Conservation (phyloP, 2,888 invertebrate species). For the Caenorhabditis plicata region DNA sequence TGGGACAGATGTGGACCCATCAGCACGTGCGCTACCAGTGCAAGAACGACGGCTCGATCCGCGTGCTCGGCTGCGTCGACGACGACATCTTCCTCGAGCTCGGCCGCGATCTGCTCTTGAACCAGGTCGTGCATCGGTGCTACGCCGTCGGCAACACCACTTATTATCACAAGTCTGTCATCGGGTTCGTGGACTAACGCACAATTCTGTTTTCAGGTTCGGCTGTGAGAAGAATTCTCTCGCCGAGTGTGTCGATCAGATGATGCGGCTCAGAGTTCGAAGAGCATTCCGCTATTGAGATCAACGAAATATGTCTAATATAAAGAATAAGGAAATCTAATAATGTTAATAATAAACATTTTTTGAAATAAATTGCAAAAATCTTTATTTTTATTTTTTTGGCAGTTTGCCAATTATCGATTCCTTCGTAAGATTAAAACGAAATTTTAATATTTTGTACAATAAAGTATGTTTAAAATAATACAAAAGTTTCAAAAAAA, state of each 20-base stretch:
- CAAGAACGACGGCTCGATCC: slow-evolving; percentile 48
- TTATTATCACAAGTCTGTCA: slow-evolving; percentile 59
- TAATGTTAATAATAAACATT: no score
- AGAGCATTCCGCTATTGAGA: slow-evolving; percentile 7
- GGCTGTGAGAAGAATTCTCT: slow-evolving; percentile 33
- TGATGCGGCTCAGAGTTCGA: slow-evolving; percentile 9
- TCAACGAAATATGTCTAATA: no score
- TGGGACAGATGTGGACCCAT: slow-evolving; percentile 62
- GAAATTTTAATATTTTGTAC: no score
- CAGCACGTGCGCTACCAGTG: slow-evolving; percentile 63
- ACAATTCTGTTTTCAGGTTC: slow-evolving; percentile 24
- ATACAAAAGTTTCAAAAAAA: no score
- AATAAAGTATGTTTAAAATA: no score
- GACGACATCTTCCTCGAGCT: slow-evolving; percentile 60
- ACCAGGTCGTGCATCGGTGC: slow-evolving; percentile 60
- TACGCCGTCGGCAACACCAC: slow-evolving; percentile 59
- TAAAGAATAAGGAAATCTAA: no score
- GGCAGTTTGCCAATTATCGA: no score
- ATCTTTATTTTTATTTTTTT: no score
- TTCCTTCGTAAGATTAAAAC: no score
- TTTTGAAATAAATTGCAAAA: no score
- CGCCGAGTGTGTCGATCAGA: slow-evolving; percentile 25
- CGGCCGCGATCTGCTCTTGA: slow-evolving; percentile 58
- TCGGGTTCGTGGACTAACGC: not conserved
- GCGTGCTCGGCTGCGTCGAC: slow-evolving; percentile 60